phyloP scores from a whole-genome alignment of 2,888 invertebrate genomes.

The Resseliella maxima region DNA sequence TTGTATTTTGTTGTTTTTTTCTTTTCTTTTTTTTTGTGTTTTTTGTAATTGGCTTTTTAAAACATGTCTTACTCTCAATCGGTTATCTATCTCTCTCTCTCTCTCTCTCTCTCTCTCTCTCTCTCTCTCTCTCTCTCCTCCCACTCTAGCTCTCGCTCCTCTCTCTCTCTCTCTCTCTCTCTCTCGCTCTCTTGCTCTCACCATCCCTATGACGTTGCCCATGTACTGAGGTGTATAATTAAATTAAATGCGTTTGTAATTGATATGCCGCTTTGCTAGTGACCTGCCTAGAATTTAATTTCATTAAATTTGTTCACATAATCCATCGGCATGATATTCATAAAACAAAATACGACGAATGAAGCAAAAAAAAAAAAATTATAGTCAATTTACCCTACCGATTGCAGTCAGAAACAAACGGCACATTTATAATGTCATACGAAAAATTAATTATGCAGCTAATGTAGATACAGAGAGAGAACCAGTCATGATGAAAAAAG shows the following conservation, averaged over 20 bases:
- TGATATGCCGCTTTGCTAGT: constrained; percentile 20
- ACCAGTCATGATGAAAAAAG: constrained; percentile 54
- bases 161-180: not conserved
- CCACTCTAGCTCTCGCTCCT: not conserved
- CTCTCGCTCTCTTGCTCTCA: not conserved
- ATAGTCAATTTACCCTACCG: not conserved
- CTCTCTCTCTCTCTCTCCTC: not conserved
- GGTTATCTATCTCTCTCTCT: not conserved
- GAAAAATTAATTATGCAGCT: constrained; percentile 17
- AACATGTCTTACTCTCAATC: not conserved
- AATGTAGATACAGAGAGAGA: not conserved
- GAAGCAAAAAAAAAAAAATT: not conserved
- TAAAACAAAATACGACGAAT: not conserved
- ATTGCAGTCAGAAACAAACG: not conserved
- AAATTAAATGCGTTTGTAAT: constrained; percentile 46
- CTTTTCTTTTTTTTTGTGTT: not conserved
- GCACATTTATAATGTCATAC: not conserved
- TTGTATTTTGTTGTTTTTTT: not conserved
- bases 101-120: not conserved
- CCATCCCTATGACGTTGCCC: no score
- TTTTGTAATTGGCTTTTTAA: not conserved
- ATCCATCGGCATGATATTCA: not conserved
- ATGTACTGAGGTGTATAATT: not conserved
- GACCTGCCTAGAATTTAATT: constrained; percentile 43
- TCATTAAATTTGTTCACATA: constrained; percentile 23